These are phyloP conservation scores for Alca torda DNA, from an alignment of 2,797 vertebrate species.

Conservation along the genomic window DNA sequence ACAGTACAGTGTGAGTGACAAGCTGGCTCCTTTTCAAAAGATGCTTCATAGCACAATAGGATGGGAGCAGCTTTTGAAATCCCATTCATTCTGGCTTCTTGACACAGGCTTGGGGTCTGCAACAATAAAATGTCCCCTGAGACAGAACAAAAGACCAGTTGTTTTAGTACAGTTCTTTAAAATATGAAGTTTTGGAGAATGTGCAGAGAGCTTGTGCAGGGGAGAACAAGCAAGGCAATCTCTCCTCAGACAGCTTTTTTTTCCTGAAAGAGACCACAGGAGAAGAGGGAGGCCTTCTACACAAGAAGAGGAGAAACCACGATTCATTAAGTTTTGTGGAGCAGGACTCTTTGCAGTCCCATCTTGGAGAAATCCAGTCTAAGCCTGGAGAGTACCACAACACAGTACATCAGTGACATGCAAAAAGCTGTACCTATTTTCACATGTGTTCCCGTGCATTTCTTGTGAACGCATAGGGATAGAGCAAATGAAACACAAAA, in stretches of 20 bases:
- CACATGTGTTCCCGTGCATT: not conserved
- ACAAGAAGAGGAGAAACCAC: not conserved
- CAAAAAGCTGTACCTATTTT: not conserved
- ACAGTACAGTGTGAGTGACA: not conserved
- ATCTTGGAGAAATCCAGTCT: not conserved
- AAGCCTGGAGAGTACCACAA: not conserved
- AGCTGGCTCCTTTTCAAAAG: constrained; percentile 38
- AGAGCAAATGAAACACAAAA: not conserved
- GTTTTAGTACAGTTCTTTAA: constrained; percentile 22
- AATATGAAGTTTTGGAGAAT: not conserved
- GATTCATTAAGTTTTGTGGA: not conserved
- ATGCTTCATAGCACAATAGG: constrained; percentile 8
- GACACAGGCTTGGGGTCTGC: constrained; percentile 28
- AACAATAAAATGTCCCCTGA: not conserved
- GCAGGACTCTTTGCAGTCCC: not conserved
- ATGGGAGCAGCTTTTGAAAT: constrained; percentile 40
- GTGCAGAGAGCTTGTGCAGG: not conserved
- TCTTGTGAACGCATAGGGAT: not conserved
- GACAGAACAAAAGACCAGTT: constrained; percentile 1
- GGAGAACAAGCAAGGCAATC: not conserved
- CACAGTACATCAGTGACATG: not conserved
- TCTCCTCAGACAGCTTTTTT: not conserved
- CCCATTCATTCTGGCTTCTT: constrained; percentile 28
- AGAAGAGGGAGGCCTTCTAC: not conserved
- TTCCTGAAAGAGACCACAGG: not conserved